Conservation (phyloP, 2,888 invertebrate genomes). For the Drosophila robusta region DNA sequence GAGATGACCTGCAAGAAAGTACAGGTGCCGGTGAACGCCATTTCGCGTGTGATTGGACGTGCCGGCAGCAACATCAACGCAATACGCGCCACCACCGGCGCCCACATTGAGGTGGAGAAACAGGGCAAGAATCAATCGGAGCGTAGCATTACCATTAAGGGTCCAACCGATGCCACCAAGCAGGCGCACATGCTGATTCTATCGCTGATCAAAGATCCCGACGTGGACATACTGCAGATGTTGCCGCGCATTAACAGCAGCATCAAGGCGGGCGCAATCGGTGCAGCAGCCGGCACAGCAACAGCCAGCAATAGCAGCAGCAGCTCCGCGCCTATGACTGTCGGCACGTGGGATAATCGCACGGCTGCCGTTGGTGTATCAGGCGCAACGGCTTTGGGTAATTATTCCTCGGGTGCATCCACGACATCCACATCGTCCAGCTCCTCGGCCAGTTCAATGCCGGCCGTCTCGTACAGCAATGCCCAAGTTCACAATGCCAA, state of each 20-base stretch:
- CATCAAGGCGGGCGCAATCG: slow-evolving; percentile 72
- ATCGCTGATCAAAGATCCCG: slow-evolving; percentile 97
- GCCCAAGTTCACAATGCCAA: slow-evolving; percentile 44
- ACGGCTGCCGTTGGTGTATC: slow-evolving; percentile 69
- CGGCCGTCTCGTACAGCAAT: slow-evolving; percentile 57
- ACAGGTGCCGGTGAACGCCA: slow-evolving; percentile 96
- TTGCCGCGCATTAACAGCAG: slow-evolving; percentile 87
- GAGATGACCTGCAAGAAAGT: slow-evolving; percentile 93
- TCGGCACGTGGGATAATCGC: slow-evolving; percentile 85
- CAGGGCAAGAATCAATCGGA: slow-evolving; percentile 97
- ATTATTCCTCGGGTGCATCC: slow-evolving; percentile 72
- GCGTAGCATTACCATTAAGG: slow-evolving; percentile 97
- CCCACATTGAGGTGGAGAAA: slow-evolving; percentile 99
- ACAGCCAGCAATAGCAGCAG: slow-evolving; percentile 7
- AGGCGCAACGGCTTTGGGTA: slow-evolving; percentile 40
- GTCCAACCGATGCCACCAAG: slow-evolving; percentile 95
- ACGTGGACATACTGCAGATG: slow-evolving; percentile 94
- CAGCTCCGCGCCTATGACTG: slow-evolving; percentile 58
- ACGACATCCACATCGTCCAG: slow-evolving; percentile 75
- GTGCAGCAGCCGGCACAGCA: slow-evolving; percentile 10
- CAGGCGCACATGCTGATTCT: slow-evolving; percentile 96
- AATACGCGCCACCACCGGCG: slow-evolving; percentile 97
- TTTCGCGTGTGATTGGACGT: slow-evolving; percentile 98
- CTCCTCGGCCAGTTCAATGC: slow-evolving; percentile 70
- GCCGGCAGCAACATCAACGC: slow-evolving; percentile 99